These are phyloP conservation scores for Troglohyphantes excavatus DNA, from an alignment of 2,888 invertebrate genomes.

Conservation along the genomic window DNA sequence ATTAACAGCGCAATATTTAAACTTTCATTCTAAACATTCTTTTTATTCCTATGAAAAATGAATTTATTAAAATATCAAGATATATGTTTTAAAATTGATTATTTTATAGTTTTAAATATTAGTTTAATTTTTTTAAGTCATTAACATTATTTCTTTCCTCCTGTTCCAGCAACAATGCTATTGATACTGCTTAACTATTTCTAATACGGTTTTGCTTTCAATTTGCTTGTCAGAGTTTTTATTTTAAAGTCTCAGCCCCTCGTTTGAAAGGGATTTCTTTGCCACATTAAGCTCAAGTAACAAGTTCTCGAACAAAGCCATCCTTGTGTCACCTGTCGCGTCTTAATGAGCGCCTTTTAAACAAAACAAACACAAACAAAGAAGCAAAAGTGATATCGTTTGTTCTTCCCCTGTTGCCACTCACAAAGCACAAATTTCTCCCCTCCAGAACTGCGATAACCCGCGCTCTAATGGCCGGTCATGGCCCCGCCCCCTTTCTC, in stretches of 20 bases:
- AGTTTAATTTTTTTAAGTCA: no score
- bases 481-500: slow-evolving; percentile 37
- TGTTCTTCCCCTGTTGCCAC: not conserved
- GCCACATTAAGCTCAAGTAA: not conserved
- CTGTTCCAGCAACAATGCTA: not conserved
- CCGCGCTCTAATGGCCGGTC: slow-evolving; percentile 40
- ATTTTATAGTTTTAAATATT: no score
- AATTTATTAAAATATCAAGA: no score
- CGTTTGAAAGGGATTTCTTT: not conserved
- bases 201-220: not conserved
- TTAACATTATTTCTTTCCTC: no score
- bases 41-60: no score
- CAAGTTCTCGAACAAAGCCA: not conserved
- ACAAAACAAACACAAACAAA: slow-evolving; percentile 16
- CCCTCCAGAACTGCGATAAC: no score
- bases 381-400: not conserved
- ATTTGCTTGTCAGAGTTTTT: not conserved
- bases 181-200: not conserved
- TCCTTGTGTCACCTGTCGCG: slow-evolving; percentile 27
- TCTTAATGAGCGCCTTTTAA: slow-evolving; percentile 29
- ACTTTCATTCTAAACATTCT: no score
- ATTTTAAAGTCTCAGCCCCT: not conserved
- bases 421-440: not conserved
- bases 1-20: no score
- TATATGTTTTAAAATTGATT: no score